Evolutionary conservation across 23 tunicate genomes (phyloP).

Genomic region (Oikopleura vanhoeffeni): DNA sequence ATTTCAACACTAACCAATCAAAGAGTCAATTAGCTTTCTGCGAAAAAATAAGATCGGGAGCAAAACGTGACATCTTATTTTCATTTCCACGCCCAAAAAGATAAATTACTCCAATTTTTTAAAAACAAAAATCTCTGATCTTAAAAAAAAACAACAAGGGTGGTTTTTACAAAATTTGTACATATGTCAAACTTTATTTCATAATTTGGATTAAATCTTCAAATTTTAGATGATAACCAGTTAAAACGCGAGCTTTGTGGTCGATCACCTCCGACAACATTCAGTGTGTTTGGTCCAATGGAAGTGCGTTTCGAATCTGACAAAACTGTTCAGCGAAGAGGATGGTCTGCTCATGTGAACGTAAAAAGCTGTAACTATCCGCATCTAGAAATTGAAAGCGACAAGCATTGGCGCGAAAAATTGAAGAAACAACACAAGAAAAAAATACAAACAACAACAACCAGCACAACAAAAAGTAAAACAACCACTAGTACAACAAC

Average conservation of each 20-base stretch:
- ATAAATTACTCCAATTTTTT: too few species aligned
- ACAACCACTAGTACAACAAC: background rate
- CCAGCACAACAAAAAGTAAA: background rate
- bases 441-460: background rate
- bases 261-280: conserved; percentile 5
- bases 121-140: too few species aligned
- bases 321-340: conserved; percentile 7
- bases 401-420: background rate
- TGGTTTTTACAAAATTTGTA: too few species aligned
- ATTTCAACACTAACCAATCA: too few species aligned
- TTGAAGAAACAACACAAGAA: background rate
- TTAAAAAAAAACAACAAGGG: too few species aligned
- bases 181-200: too few species aligned
- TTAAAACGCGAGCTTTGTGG: background rate
- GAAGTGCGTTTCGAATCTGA: background rate
- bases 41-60: too few species aligned
- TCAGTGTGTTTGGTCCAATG: background rate
- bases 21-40: too few species aligned
- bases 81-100: too few species aligned
- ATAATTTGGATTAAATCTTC: too few species aligned
- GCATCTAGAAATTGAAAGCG: background rate
- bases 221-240: background rate
- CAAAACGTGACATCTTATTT: too few species aligned
- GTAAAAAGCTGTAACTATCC: background rate
- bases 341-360: background rate